Evolutionary conservation across 2,113 vertebrate genomes (phyloP).

Genomic region (Nothoprocta perdicaria): DNA sequence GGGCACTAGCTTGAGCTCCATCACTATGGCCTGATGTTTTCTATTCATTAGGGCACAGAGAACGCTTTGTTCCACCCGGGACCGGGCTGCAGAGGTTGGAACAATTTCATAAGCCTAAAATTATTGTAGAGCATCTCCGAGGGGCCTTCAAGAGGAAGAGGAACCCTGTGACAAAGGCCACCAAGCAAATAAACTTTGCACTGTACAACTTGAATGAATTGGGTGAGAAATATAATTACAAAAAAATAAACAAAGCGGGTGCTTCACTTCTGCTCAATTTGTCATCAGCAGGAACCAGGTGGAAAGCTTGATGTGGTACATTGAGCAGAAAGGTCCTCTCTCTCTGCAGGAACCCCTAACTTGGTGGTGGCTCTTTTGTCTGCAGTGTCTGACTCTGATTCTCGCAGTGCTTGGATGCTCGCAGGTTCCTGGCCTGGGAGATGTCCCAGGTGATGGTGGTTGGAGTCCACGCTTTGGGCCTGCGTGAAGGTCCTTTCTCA

Average conservation of each 20-base stretch:
- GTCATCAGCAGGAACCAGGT: neutral
- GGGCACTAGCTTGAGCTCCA: slow-evolving; percentile 41
- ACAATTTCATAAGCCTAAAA: slow-evolving; percentile 46
- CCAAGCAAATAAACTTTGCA: neutral
- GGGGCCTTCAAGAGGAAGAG: neutral
- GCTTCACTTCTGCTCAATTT: neutral
- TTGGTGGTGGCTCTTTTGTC: neutral
- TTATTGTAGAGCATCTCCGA: slow-evolving; percentile 9
- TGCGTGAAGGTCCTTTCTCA: neutral
- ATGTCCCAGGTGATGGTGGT: neutral
- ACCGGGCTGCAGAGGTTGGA: slow-evolving; percentile 27
- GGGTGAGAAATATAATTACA: too few species aligned
- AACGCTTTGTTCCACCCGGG: slow-evolving; percentile 34
- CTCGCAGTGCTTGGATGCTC: neutral
- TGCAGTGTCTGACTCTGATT: accelerated
- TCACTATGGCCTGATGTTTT: slow-evolving; percentile 62
- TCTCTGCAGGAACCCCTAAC: neutral
- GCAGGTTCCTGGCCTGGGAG: neutral
- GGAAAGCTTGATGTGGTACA: accelerated
- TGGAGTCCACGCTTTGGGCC: neutral
- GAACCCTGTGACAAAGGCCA: accelerated
- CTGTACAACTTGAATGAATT: neutral
- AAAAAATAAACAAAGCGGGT: accelerated
- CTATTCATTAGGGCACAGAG: slow-evolving; percentile 59
- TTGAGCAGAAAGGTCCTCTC: neutral